Evolutionary conservation across 2,888 invertebrate genomes (phyloP).

Genomic region (Pollenia labialis): DNA sequence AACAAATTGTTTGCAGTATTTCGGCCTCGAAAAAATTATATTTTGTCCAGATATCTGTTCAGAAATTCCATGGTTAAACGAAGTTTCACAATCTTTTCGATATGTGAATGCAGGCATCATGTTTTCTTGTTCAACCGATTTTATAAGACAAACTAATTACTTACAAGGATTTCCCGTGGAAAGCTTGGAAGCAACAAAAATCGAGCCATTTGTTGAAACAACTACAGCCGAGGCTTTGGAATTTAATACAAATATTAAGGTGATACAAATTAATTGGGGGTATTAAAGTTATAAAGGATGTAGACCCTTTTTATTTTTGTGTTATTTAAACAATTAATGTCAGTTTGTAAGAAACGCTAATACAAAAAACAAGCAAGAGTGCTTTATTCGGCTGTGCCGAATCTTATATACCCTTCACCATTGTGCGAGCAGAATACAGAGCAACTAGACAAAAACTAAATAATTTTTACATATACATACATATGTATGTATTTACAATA

Average conservation of each 20-base stretch:
- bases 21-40: slow-evolving; percentile 34
- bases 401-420: too few species aligned
- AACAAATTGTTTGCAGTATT: slow-evolving; percentile 40
- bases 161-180: slow-evolving; percentile 59
- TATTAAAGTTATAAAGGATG: neutral
- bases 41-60: slow-evolving; percentile 70
- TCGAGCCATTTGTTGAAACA: neutral
- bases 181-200: neutral
- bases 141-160: slow-evolving; percentile 34
- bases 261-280: neutral
- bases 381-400: too few species aligned
- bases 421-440: too few species aligned
- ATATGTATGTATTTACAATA: too few species aligned
- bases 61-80: slow-evolving; percentile 63
- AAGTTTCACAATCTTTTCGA: slow-evolving; percentile 33
- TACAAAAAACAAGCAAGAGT: too few species aligned
- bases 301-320: too few species aligned
- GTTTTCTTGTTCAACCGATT: slow-evolving; percentile 68
- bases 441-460: too few species aligned
- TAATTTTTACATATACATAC: too few species aligned
- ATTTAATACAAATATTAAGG: neutral
- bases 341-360: too few species aligned
- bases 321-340: too few species aligned
- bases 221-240: neutral
- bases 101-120: slow-evolving; percentile 53